These are phyloP conservation scores for Dreissena rostriformis DNA, from an alignment of 1,140 invertebrate genomes.

Conservation along the genomic window DNA sequence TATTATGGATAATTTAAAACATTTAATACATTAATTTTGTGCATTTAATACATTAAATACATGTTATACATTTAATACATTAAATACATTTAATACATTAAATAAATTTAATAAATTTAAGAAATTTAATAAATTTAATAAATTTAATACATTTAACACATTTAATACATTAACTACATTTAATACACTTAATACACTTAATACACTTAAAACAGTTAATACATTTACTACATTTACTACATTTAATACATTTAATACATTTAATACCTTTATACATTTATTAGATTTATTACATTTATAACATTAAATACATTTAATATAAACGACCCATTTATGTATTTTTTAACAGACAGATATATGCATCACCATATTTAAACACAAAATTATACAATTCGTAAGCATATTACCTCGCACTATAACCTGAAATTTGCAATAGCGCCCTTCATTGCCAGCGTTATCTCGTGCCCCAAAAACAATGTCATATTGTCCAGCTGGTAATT, in stretches of 20 bases:
- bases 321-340: no score
- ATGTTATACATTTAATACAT: no score
- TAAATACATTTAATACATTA: no score
- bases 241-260: background rate
- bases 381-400: background rate
- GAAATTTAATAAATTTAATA: no score
- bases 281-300: background rate
- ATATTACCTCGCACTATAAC: conserved; percentile 39
- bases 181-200: no score
- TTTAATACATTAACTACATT: no score
- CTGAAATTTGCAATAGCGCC: conserved; percentile 1
- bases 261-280: background rate
- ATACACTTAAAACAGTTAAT: background rate
- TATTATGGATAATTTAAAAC: background rate
- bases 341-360: background rate
- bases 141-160: no score
- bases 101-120: no score
- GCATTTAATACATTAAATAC: no score
- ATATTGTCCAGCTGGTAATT: conserved; percentile 1
- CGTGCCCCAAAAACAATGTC: conserved; percentile 4
- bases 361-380: background rate
- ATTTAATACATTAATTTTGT: background rate
- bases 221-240: background rate
- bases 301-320: no score
- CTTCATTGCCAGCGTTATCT: conserved; percentile 10